These are phyloP conservation scores for Anastrepha ludens DNA, from an alignment of 1,140 invertebrate genomes.

Conservation along the genomic window DNA sequence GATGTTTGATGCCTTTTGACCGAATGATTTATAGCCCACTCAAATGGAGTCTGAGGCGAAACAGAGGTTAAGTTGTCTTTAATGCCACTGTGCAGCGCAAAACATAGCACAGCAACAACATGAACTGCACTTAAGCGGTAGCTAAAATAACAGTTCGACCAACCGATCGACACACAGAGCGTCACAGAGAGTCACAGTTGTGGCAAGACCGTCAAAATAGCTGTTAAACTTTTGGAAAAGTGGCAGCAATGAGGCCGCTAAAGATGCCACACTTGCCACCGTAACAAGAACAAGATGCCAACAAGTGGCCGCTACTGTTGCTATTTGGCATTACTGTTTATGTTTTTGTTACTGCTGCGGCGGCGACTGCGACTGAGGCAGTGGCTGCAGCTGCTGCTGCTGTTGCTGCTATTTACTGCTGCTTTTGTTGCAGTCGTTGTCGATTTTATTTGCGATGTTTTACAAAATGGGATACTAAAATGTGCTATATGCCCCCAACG, in stretches of 20 bases:
- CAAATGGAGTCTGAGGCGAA: neutral
- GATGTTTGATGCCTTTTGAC: slow-evolving; percentile 52
- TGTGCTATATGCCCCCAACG: slow-evolving; percentile 46
- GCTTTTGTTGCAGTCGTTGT: neutral
- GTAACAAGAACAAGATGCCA: neutral
- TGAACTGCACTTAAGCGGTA: neutral
- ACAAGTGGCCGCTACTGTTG: slow-evolving; percentile 15
- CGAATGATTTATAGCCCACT: slow-evolving; percentile 51
- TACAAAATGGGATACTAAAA: slow-evolving; percentile 50
- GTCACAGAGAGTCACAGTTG: neutral
- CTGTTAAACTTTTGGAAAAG: slow-evolving; percentile 15
- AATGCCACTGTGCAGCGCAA: slow-evolving; percentile 35
- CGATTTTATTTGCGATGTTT: slow-evolving; percentile 49
- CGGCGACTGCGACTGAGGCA: neutral
- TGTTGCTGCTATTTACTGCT: no score
- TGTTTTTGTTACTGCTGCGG: neutral
- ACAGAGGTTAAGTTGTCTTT: slow-evolving; percentile 45
- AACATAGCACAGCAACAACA: neutral
- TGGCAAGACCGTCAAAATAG: neutral
- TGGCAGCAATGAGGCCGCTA: neutral
- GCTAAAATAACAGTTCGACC: slow-evolving; percentile 37
- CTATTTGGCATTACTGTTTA: neutral
- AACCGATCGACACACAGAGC: neutral
- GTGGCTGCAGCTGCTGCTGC: no score
- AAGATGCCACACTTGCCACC: slow-evolving; percentile 16